Conservation (phyloP, 1,140 invertebrate species). For the Drosophila pallidifrons region DNA sequence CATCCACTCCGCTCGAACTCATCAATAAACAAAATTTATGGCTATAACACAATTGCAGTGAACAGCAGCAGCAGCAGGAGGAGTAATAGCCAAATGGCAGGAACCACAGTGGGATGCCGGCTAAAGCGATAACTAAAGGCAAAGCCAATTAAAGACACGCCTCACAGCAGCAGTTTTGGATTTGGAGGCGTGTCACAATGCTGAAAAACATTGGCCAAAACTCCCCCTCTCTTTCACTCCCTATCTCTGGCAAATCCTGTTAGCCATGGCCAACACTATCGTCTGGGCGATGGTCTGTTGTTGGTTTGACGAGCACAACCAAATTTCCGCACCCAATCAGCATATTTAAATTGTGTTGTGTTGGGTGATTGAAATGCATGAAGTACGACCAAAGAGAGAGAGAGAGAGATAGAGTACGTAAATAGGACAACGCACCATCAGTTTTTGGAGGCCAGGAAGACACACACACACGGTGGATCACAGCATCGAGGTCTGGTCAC, state of each 20-base stretch:
- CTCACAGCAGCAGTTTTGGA: slow-evolving; percentile 20
- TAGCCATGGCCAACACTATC: slow-evolving; percentile 32
- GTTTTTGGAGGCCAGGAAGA: slow-evolving; percentile 12
- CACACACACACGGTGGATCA: not conserved
- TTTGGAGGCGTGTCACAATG: slow-evolving; percentile 21
- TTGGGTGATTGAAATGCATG: slow-evolving; percentile 80
- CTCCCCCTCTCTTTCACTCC: not conserved
- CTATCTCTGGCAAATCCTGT: not conserved
- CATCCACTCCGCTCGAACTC: slow-evolving; percentile 29
- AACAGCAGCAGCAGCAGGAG: slow-evolving; percentile 17
- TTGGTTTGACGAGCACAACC: slow-evolving; percentile 50
- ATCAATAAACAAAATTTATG: slow-evolving; percentile 77
- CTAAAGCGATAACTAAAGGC: slow-evolving; percentile 34
- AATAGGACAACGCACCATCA: slow-evolving; percentile 63
- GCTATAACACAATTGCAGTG: slow-evolving; percentile 45
- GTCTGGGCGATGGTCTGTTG: slow-evolving; percentile 8
- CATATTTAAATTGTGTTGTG: slow-evolving; percentile 83
- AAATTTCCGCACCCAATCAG: slow-evolving; percentile 80
- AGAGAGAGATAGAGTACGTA: slow-evolving; percentile 27
- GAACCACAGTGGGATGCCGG: slow-evolving; percentile 8
- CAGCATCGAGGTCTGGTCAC: not conserved
- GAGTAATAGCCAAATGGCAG: not conserved
- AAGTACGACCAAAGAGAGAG: slow-evolving; percentile 40
- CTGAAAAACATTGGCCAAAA: slow-evolving; percentile 15
- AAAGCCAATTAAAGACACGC: slow-evolving; percentile 72